phyloP scores from a whole-genome alignment of 1,140 invertebrate species.

The Argopecten irradians region DNA sequence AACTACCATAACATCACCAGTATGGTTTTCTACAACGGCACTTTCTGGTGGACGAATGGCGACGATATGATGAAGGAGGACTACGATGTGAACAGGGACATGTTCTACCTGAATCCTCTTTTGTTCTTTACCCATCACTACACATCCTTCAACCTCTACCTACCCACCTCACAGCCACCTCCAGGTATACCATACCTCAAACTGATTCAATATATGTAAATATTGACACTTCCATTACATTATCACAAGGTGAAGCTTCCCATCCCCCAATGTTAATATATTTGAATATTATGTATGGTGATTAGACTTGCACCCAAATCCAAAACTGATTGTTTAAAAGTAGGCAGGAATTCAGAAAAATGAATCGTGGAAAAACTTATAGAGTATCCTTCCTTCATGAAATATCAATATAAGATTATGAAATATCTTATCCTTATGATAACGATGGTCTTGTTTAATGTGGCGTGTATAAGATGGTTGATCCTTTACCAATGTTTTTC shows the following conservation, averaged over 20 bases:
- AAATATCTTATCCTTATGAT: not conserved
- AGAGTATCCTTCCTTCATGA: too few species aligned
- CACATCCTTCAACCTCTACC: conserved; percentile 63
- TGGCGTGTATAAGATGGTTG: not conserved
- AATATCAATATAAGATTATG: not conserved
- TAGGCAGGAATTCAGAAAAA: too few species aligned
- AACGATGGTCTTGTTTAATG: not conserved
- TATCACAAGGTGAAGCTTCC: not conserved
- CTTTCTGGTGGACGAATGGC: conserved; percentile 91
- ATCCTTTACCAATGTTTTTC: too few species aligned
- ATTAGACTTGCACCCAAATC: too few species aligned
- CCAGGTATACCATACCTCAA: conserved; percentile 58
- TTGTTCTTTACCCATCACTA: conserved; percentile 57
- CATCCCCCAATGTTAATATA: not conserved
- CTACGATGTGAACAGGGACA: conserved; percentile 73
- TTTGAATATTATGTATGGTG: too few species aligned
- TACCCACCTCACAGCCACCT: conserved; percentile 64
- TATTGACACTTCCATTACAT: too few species aligned
- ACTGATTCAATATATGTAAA: not conserved
- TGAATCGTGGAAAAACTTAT: too few species aligned
- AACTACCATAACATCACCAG: conserved; percentile 57
- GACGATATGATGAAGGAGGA: conserved; percentile 83
- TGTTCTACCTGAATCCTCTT: conserved; percentile 85
- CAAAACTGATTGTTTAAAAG: too few species aligned
- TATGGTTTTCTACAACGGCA: conserved; percentile 69